Conservation (phyloP, 2,888 invertebrate genomes). For the Drosophila vallismaia region DNA sequence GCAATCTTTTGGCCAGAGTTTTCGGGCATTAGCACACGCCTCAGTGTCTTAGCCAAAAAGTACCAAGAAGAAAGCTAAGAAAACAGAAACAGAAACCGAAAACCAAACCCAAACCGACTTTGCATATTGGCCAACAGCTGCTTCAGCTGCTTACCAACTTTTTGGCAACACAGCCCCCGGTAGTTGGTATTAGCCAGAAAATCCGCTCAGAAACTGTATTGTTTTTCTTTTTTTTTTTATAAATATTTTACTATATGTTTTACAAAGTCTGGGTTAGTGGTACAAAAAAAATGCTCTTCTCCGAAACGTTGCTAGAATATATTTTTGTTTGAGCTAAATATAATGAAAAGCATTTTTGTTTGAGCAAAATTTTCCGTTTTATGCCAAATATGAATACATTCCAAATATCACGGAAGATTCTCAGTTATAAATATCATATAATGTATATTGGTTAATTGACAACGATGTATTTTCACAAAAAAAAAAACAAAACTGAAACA, state of each 20-base stretch:
- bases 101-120: slow-evolving; percentile 25
- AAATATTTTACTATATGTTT: slow-evolving; percentile 16
- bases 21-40: slow-evolving; percentile 76
- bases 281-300: background rate
- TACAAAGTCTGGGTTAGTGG: slow-evolving; percentile 24
- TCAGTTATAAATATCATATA: background rate
- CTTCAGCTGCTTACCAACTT: slow-evolving; percentile 13
- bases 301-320: background rate
- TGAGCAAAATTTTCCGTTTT: slow-evolving; percentile 17
- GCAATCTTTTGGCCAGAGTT: slow-evolving; percentile 66
- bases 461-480: background rate
- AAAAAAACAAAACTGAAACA: slow-evolving; percentile 1
- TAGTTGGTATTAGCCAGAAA: slow-evolving; percentile 11
- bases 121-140: slow-evolving; percentile 59
- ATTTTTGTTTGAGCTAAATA: background rate
- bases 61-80: background rate
- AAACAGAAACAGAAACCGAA: slow-evolving; percentile 5
- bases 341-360: slow-evolving; percentile 1
- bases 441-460: slow-evolving; percentile 13
- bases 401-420: slow-evolving; percentile 24
- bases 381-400: slow-evolving; percentile 7
- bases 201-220: background rate
- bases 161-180: slow-evolving; percentile 5
- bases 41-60: slow-evolving; percentile 61
- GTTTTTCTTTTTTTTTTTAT: slow-evolving; percentile 23